phyloP scores from a whole-genome alignment of 92 coral and sea anemone genomes.

The Actinostola sp. region DNA sequence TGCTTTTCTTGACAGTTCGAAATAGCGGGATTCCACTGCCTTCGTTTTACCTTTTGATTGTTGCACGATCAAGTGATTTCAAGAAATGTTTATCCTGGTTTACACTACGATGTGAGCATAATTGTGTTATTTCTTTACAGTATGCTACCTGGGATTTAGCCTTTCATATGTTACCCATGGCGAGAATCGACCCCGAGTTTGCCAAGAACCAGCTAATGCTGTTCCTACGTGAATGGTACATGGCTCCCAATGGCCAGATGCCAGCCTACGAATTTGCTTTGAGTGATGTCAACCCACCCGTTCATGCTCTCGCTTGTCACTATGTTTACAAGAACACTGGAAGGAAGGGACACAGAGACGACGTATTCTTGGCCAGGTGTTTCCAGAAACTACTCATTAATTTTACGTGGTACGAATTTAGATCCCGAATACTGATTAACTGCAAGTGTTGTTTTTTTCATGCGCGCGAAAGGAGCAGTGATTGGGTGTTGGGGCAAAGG shows the following conservation, averaged over 20 bases:
- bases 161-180: slow-evolving; percentile 87
- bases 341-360: slow-evolving; percentile 74
- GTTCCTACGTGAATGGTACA: slow-evolving; percentile 86
- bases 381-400: slow-evolving; percentile 88
- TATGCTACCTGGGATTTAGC: slow-evolving; percentile 94
- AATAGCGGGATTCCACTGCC: too few relatives aligned
- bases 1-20: too few relatives aligned
- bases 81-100: too few relatives aligned
- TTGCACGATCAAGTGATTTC: too few relatives aligned
- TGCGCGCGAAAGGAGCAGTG: too few relatives aligned
- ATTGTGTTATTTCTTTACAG: slow-evolving; percentile 15
- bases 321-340: slow-evolving; percentile 82
- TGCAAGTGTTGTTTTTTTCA: neutral
- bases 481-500: too few relatives aligned
- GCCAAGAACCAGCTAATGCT: slow-evolving; percentile 84
- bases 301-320: slow-evolving; percentile 85
- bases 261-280: slow-evolving; percentile 96
- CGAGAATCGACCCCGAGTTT: slow-evolving; percentile 85
- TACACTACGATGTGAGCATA: too few relatives aligned
- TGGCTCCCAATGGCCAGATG: slow-evolving; percentile 91
- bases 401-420: slow-evolving; percentile 92
- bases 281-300: slow-evolving; percentile 97
- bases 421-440: too few relatives aligned
- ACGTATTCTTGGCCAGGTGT: slow-evolving; percentile 84
- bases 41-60: too few relatives aligned